A percentile compares a stretch with the other conserved stretches of the same genome.
These are phyloP conservation scores for Apostichopus leukothele DNA, from an alignment of 53 echinoderm and acorn worm genomes.

Conservation along the genomic window DNA sequence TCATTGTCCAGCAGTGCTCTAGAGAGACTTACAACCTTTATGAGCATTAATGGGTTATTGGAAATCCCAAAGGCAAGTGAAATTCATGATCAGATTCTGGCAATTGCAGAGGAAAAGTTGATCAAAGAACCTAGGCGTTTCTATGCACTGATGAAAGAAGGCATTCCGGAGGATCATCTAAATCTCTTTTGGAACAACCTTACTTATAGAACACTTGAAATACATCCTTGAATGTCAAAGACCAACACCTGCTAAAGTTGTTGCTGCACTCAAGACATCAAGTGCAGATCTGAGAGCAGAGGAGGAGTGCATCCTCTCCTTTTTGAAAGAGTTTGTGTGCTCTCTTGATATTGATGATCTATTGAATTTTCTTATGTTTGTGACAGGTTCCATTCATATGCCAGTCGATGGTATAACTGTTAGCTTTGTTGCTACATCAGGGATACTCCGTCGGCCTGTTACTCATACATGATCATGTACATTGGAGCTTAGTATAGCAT, in stretches of 20 bases:
- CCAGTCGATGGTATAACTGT: slow-evolving; percentile 25
- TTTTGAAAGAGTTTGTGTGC: background rate
- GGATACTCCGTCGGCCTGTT: background rate
- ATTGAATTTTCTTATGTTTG: slow-evolving; percentile 35
- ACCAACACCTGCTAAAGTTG: too few relatives aligned
- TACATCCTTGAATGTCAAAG: too few relatives aligned
- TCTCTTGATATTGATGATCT: slow-evolving; percentile 24
- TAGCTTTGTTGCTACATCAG: background rate
- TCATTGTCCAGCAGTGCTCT: background rate
- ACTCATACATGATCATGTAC: background rate
- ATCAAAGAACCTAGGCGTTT: slow-evolving; percentile 27
- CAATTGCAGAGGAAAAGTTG: slow-evolving; percentile 21
- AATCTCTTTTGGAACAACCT: slow-evolving; percentile 28
- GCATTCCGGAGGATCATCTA: slow-evolving; percentile 29
- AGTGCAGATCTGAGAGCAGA: background rate
- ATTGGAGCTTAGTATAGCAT: slow-evolving; percentile 7
- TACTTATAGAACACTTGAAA: slow-evolving; percentile 21
- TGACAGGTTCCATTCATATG: slow-evolving; percentile 40
- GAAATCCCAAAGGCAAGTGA: background rate
- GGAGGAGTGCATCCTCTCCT: background rate
- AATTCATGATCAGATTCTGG: slow-evolving; percentile 24
- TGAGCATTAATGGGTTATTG: background rate
- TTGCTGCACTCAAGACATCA: too few relatives aligned
- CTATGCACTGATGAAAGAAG: slow-evolving; percentile 33
- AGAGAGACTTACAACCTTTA: background rate